phyloP scores from a whole-genome alignment of 1,140 invertebrate species.

The Pseudomyrmex flavicornis region DNA sequence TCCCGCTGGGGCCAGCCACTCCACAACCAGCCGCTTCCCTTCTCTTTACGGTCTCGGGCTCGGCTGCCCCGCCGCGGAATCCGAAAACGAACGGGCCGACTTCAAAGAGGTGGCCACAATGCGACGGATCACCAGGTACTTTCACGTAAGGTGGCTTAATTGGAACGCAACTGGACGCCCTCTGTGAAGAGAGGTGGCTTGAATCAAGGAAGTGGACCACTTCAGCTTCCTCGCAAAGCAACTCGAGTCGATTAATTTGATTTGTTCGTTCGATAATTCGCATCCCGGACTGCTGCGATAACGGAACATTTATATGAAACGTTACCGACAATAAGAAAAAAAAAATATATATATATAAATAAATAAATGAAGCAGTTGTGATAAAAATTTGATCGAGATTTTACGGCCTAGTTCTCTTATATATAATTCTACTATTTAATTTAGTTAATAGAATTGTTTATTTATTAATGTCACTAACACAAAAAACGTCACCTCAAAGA shows the following conservation, averaged over 20 bases:
- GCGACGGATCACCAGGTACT: constrained; percentile 41
- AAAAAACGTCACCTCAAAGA: no score
- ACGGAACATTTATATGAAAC: not conserved
- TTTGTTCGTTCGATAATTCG: constrained; percentile 47
- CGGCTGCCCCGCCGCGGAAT: constrained; percentile 43
- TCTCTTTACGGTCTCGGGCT: not conserved
- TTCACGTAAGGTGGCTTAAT: constrained; percentile 46
- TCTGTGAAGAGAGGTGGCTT: not conserved
- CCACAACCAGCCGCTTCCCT: not conserved
- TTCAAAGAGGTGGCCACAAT: constrained; percentile 51
- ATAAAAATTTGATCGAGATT: no score
- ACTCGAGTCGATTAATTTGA: constrained; percentile 45
- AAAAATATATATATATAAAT: not conserved
- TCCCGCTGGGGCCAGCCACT: constrained; percentile 24
- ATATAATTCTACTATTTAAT: no score
- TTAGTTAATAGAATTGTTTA: no score
- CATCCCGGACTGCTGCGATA: constrained; percentile 15
- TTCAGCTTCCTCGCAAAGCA: constrained; percentile 3
- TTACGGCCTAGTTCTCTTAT: no score
- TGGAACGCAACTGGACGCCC: constrained; percentile 39
- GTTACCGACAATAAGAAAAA: constrained; percentile 8
- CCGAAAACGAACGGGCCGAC: constrained; percentile 59
- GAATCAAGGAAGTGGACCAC: constrained; percentile 31
- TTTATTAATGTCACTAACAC: no score
- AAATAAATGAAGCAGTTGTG: no score